Base-by-base conservation (phyloP, 2,888 invertebrate species). In the Tiliacea citrago region DNA sequence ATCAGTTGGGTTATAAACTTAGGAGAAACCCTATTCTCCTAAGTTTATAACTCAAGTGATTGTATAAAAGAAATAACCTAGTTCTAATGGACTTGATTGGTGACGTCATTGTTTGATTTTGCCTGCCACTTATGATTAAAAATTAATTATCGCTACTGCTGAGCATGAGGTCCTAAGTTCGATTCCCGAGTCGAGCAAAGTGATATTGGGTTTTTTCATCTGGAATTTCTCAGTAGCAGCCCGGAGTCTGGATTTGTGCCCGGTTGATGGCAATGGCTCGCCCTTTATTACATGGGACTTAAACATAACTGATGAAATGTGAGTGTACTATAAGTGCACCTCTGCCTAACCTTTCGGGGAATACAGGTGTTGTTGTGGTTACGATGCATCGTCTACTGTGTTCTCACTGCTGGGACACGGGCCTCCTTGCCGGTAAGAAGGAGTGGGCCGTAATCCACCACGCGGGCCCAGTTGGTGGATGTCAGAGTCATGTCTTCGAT, bases 1-100 rank as follows among this genome's bases (percentile, higher is more conserved):
- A 84, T 77, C 76, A 35, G 55, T 42, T n/a, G 21, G 16, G 60
- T 49, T 68, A 72, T 69, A 79, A 75, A 80, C 63, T 80, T 67
- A 63, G 13, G 18, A 68, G 47, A 70, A 21, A 13, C 8, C 8
- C 21, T 47, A 21, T 65, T 49, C 21, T 18, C 18, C 24, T 35
- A 65, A 51, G 29, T 51, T 49, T 21, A 21, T 63, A 63, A 29
- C 29, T 47, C 13, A 47, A 2, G 13, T 18, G 12, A 47, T 18
- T 47, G 8, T 65, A 13, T 29, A 21, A 5, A 61, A 45, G 13
- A 55, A 47, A 55, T 39, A 58, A 45, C 24, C 16, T 29, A 47
- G 8, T 35, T 53, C 21, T 58, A 12, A 12, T 10, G 16, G 21
- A 45, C 9, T 1, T n/a, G 16, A 47, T 45, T 51, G 29, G 8